Evolutionary conservation across 2,113 vertebrate species (phyloP).

Genomic region (Oreochromis aureus): DNA sequence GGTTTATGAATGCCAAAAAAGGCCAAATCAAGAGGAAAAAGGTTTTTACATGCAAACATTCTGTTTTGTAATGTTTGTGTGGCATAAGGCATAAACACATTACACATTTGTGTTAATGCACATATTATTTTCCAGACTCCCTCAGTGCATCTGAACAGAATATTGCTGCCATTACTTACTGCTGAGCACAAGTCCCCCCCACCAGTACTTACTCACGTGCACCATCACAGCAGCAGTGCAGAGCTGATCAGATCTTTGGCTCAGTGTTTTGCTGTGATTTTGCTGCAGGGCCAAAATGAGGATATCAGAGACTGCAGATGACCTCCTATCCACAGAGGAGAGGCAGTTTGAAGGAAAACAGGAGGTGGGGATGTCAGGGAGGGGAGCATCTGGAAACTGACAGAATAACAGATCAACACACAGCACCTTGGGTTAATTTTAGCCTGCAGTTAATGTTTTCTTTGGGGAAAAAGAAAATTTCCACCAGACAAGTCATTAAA

Average conservation of each 20-base stretch:
- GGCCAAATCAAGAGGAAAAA: background rate
- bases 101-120: background rate
- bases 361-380: background rate
- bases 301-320: slow-evolving; percentile 30
- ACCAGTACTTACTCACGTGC: background rate
- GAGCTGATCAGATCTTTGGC: background rate
- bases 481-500: background rate
- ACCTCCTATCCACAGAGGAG: slow-evolving; percentile 2
- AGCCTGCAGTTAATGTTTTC: slow-evolving; percentile 8
- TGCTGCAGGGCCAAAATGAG: slow-evolving; percentile 10
- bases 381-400: slow-evolving; percentile 23
- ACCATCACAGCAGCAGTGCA: background rate
- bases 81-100: background rate
- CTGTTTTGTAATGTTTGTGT: background rate
- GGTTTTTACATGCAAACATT: background rate
- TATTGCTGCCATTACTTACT: background rate
- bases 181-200: background rate
- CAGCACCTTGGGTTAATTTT: slow-evolving; percentile 13
- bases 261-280: background rate
- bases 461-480: background rate
- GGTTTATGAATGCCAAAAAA: background rate
- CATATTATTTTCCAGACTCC: background rate
- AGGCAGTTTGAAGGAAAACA: background rate
- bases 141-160: background rate
- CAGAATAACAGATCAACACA: slow-evolving; percentile 18